A percentile compares a stretch with the other conserved stretches of the same genome.
Evolutionary conservation across 2,888 invertebrate genomes (phyloP).

Genomic region (Sphaerophoria rueppellii): DNA sequence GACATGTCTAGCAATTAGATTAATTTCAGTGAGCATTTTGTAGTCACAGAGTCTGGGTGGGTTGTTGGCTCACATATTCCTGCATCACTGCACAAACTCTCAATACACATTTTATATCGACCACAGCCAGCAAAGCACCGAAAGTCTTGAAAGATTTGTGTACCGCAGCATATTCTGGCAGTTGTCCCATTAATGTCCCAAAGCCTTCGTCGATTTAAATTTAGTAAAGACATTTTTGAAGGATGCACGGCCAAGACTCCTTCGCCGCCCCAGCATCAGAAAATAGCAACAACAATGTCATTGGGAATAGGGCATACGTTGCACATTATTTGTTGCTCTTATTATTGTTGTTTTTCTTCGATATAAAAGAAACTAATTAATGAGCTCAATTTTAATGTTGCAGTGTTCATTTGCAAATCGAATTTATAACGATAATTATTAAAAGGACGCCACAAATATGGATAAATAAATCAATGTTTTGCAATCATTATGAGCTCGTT

Average conservation of each 20-base stretch:
- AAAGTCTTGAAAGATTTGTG: constrained; percentile 46
- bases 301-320: constrained; percentile 1
- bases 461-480: constrained; percentile 64
- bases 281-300: not conserved
- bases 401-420: constrained; percentile 71
- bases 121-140: no score
- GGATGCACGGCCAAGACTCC: constrained; percentile 47
- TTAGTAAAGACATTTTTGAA: constrained; percentile 14
- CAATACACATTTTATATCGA: not conserved
- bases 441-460: constrained; percentile 65
- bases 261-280: constrained; percentile 53
- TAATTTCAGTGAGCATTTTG: constrained; percentile 74
- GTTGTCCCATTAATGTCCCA: constrained; percentile 30
- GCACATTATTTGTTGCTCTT: not conserved
- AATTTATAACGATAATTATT: constrained; percentile 70
- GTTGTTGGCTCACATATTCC: constrained; percentile 61
- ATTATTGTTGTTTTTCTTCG: no score
- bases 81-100: not conserved
- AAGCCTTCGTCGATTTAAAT: constrained; percentile 11
- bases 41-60: constrained; percentile 70
- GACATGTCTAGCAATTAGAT: constrained; percentile 78
- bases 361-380: constrained; percentile 54
- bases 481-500: constrained; percentile 29
- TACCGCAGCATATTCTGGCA: constrained; percentile 52
- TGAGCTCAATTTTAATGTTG: constrained; percentile 72